Conservation (phyloP, 1,140 invertebrate genomes). For the Heliconius hewitsoni region DNA sequence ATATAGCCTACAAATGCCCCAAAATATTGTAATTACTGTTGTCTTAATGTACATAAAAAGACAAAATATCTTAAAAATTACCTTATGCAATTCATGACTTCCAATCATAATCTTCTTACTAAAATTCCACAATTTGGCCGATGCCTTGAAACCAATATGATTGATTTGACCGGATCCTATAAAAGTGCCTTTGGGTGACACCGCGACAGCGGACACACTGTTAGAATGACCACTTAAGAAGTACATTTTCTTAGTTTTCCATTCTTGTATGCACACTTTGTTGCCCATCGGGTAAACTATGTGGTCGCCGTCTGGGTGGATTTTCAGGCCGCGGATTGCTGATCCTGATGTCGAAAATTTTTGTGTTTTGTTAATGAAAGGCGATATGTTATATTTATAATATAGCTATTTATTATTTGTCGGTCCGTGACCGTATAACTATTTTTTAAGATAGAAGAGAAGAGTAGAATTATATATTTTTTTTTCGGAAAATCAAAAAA, state of each 20-base stretch:
- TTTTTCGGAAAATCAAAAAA: too few relatives aligned
- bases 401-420: too few relatives aligned
- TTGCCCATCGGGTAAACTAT: constrained; percentile 92
- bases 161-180: constrained; percentile 94
- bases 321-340: constrained; percentile 85
- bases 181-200: constrained; percentile 90
- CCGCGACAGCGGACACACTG: constrained; percentile 89
- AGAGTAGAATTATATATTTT: too few relatives aligned
- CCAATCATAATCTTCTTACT: constrained; percentile 83
- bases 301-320: constrained; percentile 89
- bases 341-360: constrained; percentile 79
- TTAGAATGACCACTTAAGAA: constrained; percentile 93
- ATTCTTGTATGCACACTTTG: constrained; percentile 90
- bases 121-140: constrained; percentile 94
- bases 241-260: constrained; percentile 86
- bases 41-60: too few relatives aligned
- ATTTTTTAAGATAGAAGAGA: too few relatives aligned
- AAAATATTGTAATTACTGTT: too few relatives aligned
- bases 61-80: constrained; percentile 44
- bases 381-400: too few relatives aligned
- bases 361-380: not conserved
- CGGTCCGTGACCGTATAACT: too few relatives aligned
- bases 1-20: too few relatives aligned
- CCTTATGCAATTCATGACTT: constrained; percentile 91
- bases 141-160: constrained; percentile 94